Conservation (phyloP, 1,140 invertebrate genomes). For the Drosophila watanabei region DNA sequence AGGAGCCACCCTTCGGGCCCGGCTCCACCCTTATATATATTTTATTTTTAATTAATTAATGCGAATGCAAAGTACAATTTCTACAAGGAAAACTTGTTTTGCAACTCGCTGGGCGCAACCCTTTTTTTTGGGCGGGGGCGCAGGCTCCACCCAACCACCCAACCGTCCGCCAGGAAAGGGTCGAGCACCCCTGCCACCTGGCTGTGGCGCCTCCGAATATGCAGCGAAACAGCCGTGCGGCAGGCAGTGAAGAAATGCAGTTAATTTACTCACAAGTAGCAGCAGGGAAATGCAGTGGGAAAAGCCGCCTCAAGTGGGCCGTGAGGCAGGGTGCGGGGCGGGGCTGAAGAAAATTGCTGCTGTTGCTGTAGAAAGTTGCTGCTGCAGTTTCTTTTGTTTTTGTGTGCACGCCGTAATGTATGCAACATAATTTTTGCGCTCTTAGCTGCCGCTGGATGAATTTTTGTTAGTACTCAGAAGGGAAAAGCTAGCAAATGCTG, state of each 20-base stretch:
- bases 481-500: constrained; percentile 4
- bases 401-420: constrained; percentile 81
- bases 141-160: constrained; percentile 48
- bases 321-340: neutral
- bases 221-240: constrained; percentile 48
- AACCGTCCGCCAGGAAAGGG: neutral
- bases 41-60: constrained; percentile 85
- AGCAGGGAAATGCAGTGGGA: constrained; percentile 45
- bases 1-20: constrained; percentile 66
- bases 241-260: constrained; percentile 80
- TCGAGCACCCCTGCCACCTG: constrained; percentile 26
- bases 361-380: constrained; percentile 73
- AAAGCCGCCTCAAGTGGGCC: constrained; percentile 10
- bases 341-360: constrained; percentile 66
- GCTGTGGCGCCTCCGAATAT: constrained; percentile 76
- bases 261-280: constrained; percentile 84
- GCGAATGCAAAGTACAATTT: constrained; percentile 85
- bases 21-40: constrained; percentile 61
- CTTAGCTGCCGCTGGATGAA: constrained; percentile 68
- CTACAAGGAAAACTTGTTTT: constrained; percentile 85
- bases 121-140: constrained; percentile 43
- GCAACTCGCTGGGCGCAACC: constrained; percentile 59
- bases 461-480: constrained; percentile 73
- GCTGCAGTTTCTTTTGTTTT: constrained; percentile 83
- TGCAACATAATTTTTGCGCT: constrained; percentile 80